Base-by-base conservation (phyloP, 2,113 vertebrate genomes). In the Chaenocephalus aceratus region DNA sequence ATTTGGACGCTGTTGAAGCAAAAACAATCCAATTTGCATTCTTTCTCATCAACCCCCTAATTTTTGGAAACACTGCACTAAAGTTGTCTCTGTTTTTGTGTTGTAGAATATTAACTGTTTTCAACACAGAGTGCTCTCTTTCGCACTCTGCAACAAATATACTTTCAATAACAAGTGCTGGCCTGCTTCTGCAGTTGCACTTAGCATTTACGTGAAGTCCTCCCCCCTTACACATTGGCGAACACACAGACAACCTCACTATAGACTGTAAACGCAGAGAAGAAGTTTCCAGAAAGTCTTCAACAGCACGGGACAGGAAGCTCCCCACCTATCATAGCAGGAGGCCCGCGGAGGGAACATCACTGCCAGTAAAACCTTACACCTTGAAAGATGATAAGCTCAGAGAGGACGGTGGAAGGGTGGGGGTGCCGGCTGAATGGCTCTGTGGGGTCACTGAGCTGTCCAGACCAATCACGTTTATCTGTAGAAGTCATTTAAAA, bases 21-120 rank as follows among this genome's bases (percentile, higher is more conserved):
- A 79, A 71, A 82, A 82, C 61, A 75, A 77, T 81, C 70, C 51
- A 70, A 67, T 87, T 70, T 75, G 57, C 72, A 76, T 85, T 91
- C 63, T 66, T 73, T 77, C 74, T 73, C 34, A 11, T 61, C 46
- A 63, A 23, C 69, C 34, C 15, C 63, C 15, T 45, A 48, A 14
- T 21, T 44, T 80, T 45, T 67, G 34, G 14, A 72, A 66, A 84
- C 4, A 56, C 64, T 79, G 62, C 86, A 89, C 88, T 75, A 3
- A 10, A 23, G 51, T 53, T 26, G 67, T 69, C 23, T 80, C 52
- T 72, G n/a, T 62, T 26, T 77, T 54, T 67, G 56, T 64, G 75
- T 53, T 74, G 61, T n/a, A 65, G 58, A 63, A 51, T 59, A 76
- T 51, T 48, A 53, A 64, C 63, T 65, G 15, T 23, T 77, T 51